Percentiles rank a stretch among this genome's conserved stretches.
phyloP scores from a whole-genome alignment of 1,140 invertebrate species.

The Batillaria attramentaria region DNA sequence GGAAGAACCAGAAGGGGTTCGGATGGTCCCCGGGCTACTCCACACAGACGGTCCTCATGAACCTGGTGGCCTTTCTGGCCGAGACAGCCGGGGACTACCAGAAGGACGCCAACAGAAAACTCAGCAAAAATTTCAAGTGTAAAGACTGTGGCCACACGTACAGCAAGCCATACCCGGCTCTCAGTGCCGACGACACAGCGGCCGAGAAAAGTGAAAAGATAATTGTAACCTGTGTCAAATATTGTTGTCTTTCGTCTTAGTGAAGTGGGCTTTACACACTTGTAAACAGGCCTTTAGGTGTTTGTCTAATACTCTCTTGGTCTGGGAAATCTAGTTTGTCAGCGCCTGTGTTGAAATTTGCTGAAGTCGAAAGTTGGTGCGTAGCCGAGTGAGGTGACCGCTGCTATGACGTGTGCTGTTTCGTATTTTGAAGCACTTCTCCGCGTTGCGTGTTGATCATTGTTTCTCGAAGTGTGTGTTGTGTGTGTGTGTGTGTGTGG shows the following conservation, averaged over 20 bases:
- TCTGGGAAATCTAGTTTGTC: neutral
- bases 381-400: too few species aligned
- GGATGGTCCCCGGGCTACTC: constrained; percentile 65
- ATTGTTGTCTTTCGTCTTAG: neutral
- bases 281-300: neutral
- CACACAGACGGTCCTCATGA: constrained; percentile 61
- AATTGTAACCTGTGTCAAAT: too few species aligned
- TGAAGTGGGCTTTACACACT: neutral
- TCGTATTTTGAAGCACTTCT: neutral
- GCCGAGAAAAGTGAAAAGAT: constrained; percentile 17
- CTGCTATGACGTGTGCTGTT: too few species aligned
- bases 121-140: constrained; percentile 51
- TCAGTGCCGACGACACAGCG: constrained; percentile 39
- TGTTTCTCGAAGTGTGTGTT: neutral
- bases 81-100: constrained; percentile 42
- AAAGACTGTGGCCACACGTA: constrained; percentile 59
- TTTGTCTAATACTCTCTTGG: neutral
- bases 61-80: constrained; percentile 59
- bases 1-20: constrained; percentile 57
- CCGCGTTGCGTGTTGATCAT: neutral
- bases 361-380: too few species aligned
- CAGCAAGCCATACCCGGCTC: constrained; percentile 55
- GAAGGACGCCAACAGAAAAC: neutral
- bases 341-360: too few species aligned
- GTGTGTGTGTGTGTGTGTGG: too few species aligned